Evolutionary conservation across 2,888 invertebrate species (phyloP).

Genomic region (Phaonia tiefii): DNA sequence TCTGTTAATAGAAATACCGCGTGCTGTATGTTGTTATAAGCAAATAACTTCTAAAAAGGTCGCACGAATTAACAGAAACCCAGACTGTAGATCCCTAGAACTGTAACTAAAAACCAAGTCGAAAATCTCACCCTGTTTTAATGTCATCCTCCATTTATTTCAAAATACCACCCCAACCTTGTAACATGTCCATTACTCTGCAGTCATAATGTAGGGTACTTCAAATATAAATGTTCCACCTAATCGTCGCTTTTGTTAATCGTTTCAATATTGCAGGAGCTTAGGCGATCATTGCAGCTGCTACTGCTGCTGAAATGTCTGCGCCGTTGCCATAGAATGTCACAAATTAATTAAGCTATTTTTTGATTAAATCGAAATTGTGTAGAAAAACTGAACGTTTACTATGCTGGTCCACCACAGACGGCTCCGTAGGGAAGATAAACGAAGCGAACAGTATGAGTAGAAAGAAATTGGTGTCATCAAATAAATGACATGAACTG

Average conservation of each 20-base stretch:
- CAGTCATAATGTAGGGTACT: too few relatives aligned
- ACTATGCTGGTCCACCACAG: not conserved
- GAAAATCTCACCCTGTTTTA: too few relatives aligned
- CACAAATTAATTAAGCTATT: slow-evolving; percentile 78
- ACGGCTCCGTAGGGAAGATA: slow-evolving; percentile 61
- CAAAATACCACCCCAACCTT: too few relatives aligned
- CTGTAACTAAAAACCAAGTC: too few relatives aligned
- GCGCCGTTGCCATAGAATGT: slow-evolving; percentile 51
- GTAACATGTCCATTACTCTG: too few relatives aligned
- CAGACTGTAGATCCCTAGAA: too few relatives aligned
- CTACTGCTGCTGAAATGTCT: not conserved
- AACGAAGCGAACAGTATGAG: slow-evolving; percentile 53
- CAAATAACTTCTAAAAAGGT: too few relatives aligned
- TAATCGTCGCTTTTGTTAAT: not conserved
- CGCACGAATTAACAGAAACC: too few relatives aligned
- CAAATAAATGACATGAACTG: slow-evolving; percentile 70
- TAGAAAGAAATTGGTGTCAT: slow-evolving; percentile 71
- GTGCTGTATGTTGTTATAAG: too few relatives aligned
- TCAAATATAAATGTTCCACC: too few relatives aligned
- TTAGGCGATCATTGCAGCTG: not conserved
- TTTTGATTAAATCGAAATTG: slow-evolving; percentile 75
- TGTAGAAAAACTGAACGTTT: slow-evolving; percentile 43
- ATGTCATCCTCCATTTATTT: too few relatives aligned
- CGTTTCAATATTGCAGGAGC: not conserved
- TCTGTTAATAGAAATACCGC: too few relatives aligned